Evolutionary conservation across 1,140 invertebrate species (phyloP), one percentile per base, ranked within the genome.

Genomic region (Daktulosphaira vitifoliae): DNA sequence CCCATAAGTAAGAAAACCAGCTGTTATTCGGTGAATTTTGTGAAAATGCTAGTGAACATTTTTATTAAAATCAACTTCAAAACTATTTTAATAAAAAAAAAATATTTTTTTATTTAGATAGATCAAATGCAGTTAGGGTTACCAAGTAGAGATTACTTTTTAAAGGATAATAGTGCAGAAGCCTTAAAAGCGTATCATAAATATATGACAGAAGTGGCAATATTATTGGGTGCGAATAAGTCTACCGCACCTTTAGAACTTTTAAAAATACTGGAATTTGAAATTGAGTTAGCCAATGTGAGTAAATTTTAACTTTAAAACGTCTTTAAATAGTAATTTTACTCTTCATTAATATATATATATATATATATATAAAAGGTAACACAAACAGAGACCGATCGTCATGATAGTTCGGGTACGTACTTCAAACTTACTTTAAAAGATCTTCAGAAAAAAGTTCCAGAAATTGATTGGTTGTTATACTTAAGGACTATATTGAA

Each of bases 91-190:
- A n/a, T n/a, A n/a, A n/a, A n/a, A n/a, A n/a, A n/a, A n/a, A n/a
- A n/a, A n/a, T n/a, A n/a, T n/a, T n/a, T n/a, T n/a, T n/a, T n/a
- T n/a, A 70, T 74, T 16, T 74, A 90, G 88, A 75, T 91, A 71
- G 89, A 92, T 75, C 89, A 92, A 74, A 83, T 88, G 78, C 80
- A 82, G 50, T 75, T 90, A 68, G 88, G 85, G 0, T 76, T 92
- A 66, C 88, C 88, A 2, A 88, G 85, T 66, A 78, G 88, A 39
- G 89, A 92, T 71, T 91, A 90, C 73, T 90, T 89, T 72, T 73
- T 90, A 38, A 87, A 87, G 70, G 50, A 64, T 20, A 84, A 79
- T 68, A 84, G 82, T 59, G 79, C 82, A 66, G 76, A 78, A 3
- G 83, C 86, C 23, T 73, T 89, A 15, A 72, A 80, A 65, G 87